Conservation (phyloP, 2,888 invertebrate genomes). For the Campopleginae sp. region DNA sequence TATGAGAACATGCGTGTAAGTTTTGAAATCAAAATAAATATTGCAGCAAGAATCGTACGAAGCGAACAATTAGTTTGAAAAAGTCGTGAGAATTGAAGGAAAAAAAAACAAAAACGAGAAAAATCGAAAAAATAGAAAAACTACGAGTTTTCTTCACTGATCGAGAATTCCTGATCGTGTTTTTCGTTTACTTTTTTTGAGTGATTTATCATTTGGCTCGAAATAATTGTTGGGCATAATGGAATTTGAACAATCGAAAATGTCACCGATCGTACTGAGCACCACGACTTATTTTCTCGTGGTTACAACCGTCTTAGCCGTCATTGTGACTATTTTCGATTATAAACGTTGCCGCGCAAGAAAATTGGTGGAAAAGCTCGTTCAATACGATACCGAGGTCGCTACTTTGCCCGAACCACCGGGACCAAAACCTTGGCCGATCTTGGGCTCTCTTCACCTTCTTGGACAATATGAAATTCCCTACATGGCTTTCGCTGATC, state of each 20-base stretch:
- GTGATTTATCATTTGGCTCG: not conserved
- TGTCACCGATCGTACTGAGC: conserved; percentile 74
- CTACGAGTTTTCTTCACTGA: not conserved
- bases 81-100: not conserved
- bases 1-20: not conserved
- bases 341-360: conserved; percentile 70
- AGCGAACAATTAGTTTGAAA: not conserved
- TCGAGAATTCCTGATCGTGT: not conserved
- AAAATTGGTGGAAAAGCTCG: conserved; percentile 31
- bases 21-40: not conserved
- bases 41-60: not conserved
- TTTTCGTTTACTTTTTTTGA: not conserved
- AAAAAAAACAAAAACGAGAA: not conserved
- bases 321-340: conserved; percentile 76
- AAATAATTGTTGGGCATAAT: not conserved
- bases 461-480: conserved; percentile 87
- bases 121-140: not conserved
- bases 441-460: conserved; percentile 86
- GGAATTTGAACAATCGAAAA: conserved; percentile 19
- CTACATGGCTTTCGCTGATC: conserved; percentile 86
- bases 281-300: conserved; percentile 77
- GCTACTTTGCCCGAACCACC: conserved; percentile 83
- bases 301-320: conserved; percentile 71
- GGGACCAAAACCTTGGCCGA: conserved; percentile 85
- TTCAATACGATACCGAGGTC: conserved; percentile 68